Percentiles rank a stretch among this genome's conserved stretches.
Evolutionary conservation across 2,888 invertebrate species (phyloP).

Genomic region (Frankliniella intonsa): DNA sequence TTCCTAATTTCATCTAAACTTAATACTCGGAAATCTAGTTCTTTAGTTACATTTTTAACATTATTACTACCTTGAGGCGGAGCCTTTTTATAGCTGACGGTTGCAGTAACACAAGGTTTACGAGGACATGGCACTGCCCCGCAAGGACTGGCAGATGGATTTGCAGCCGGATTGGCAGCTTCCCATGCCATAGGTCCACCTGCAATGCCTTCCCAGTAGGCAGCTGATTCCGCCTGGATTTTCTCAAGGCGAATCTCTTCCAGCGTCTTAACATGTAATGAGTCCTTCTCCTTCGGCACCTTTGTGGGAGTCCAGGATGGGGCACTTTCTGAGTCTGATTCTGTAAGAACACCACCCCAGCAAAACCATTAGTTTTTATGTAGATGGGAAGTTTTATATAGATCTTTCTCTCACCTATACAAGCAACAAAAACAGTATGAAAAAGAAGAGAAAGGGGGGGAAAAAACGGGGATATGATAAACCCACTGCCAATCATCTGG

Average conservation of each 20-base stretch:
- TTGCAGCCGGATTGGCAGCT: constrained; percentile 32
- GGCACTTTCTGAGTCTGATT: constrained; percentile 70
- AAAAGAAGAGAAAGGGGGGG: too few relatives aligned
- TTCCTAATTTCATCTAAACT: constrained; percentile 52
- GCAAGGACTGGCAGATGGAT: constrained; percentile 29
- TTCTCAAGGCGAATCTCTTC: constrained; percentile 65
- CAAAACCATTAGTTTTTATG: constrained; percentile 33
- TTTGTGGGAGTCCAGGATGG: constrained; percentile 58
- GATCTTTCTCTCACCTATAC: neutral
- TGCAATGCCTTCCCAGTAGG: constrained; percentile 55
- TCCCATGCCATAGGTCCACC: constrained; percentile 35
- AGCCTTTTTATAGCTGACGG: neutral
- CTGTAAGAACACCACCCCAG: constrained; percentile 61
- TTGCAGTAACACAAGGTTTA: neutral
- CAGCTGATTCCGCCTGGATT: constrained; percentile 67
- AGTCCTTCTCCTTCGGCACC: constrained; percentile 46
- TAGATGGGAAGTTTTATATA: constrained; percentile 27
- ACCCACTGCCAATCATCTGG: too few relatives aligned
- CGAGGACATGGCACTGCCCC: constrained; percentile 28
- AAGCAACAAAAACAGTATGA: neutral
- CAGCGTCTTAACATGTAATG: constrained; percentile 55
- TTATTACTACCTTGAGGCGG: neutral
- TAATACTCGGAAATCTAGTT: constrained; percentile 50
- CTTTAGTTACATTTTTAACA: constrained; percentile 22
- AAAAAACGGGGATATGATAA: too few relatives aligned